Evolutionary conservation across 1,140 invertebrate species (phyloP).

Genomic region (Drosophila triauraria): DNA sequence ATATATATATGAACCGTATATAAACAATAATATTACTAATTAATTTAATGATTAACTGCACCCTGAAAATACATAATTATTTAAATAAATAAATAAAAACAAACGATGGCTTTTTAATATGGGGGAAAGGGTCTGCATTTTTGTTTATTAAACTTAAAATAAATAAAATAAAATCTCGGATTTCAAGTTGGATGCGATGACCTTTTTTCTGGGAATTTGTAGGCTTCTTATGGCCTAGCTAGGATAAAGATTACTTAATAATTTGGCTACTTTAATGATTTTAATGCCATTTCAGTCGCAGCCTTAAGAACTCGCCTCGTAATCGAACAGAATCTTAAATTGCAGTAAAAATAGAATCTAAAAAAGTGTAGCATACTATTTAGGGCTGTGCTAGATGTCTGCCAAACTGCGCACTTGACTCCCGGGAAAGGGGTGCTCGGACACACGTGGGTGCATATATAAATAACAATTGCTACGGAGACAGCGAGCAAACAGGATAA

Average conservation of each 20-base stretch:
- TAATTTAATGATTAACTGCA: slow-evolving; percentile 85
- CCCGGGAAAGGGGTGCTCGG: not conserved
- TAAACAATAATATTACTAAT: slow-evolving; percentile 84
- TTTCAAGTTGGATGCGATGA: not conserved
- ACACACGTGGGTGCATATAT: slow-evolving; percentile 68
- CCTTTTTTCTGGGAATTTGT: not conserved
- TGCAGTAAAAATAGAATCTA: slow-evolving; percentile 18
- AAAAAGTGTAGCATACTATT: slow-evolving; percentile 47
- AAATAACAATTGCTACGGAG: slow-evolving; percentile 68
- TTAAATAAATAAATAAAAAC: slow-evolving; percentile 83
- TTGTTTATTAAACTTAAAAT: too few relatives aligned
- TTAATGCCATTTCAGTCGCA: too few relatives aligned
- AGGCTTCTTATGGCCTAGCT: not conserved
- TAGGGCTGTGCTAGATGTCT: slow-evolving; percentile 12
- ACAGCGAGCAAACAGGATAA: slow-evolving; percentile 43
- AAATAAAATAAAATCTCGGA: too few relatives aligned
- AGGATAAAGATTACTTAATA: not conserved
- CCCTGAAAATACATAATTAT: slow-evolving; percentile 84
- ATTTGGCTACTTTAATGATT: not conserved
- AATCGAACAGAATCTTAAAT: too few relatives aligned
- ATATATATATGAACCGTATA: slow-evolving; percentile 79
- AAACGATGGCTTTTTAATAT: slow-evolving; percentile 31
- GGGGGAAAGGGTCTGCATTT: not conserved
- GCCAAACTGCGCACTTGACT: slow-evolving; percentile 60
- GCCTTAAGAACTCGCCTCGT: too few relatives aligned